Base-by-base conservation (phyloP, 1,140 invertebrate species). In the Heliconius hewitsoni region DNA sequence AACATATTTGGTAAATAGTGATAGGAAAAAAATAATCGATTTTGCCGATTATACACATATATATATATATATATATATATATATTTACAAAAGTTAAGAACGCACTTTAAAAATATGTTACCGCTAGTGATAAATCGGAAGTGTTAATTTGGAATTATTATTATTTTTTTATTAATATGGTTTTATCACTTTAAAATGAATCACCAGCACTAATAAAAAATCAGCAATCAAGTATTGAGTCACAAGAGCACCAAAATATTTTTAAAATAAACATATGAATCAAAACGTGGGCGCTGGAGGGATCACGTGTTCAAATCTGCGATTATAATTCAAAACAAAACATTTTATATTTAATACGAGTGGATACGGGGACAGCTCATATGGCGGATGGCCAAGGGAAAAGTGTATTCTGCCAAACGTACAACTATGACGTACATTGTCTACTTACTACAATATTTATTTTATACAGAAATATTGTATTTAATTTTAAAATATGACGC, bases 261-360 rank as follows among this genome's bases (percentile, higher is more conserved):
- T 37, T 39, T 42, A 72, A 72, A 72, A 66, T 66, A 66, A 66
- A 72, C 71, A 72, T 8, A 72, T 72, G 71, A 72, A 72, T 72
- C 71, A 72, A 77, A 55, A 71, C 27, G 78, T 79, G 60, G 73
- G 73, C 46, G 42, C 74, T 80, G 74, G 79, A 73, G 23, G 34
- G 57, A 81, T 89, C 85, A 91, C 85, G 84, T 87, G 85, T 50
- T 81, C 39, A 57, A 16, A 82, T 80, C 75, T 66, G 52, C 71
- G 81, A 84, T 88, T 87, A 89, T 89, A 85, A 90, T 90, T 91
- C 84, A 90, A 93, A 92, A 93, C 90, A 91, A 92, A 90, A 90
- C 87, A 89, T 90, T 91, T 93, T 92, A 93, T 92, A 89, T 91
- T 90, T 90, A 92, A 89, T 90, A 84, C 85, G 71, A 81, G 87